Evolutionary conservation across 2,113 vertebrate genomes (phyloP).

Genomic region (Xenus cinereus): DNA sequence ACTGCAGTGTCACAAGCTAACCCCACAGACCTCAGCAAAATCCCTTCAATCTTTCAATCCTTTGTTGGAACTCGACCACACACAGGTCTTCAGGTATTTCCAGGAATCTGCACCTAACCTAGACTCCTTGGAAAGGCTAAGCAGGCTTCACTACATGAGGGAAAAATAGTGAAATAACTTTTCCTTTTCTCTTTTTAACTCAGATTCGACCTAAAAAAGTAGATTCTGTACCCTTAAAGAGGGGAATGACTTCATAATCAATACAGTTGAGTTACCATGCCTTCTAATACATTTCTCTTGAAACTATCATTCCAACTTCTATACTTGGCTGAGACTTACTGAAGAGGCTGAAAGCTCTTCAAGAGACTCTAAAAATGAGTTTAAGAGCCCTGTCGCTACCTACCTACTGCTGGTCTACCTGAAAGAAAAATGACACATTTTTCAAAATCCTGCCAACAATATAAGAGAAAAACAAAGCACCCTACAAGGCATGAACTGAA

Average conservation of each 20-base stretch:
- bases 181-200: background rate
- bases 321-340: background rate
- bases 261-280: background rate
- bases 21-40: background rate
- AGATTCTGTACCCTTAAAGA: background rate
- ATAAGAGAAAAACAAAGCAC: background rate
- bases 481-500: background rate
- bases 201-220: background rate
- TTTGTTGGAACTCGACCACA: background rate
- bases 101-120: background rate
- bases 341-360: background rate
- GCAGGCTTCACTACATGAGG: background rate
- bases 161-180: background rate
- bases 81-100: background rate
- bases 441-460: background rate
- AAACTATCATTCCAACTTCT: background rate
- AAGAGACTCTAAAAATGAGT: background rate
- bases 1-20: background rate
- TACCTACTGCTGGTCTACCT: background rate
- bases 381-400: background rate
- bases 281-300: background rate
- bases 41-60: background rate
- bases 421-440: background rate
- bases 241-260: background rate
- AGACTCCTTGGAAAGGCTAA: background rate